Percentiles rank a stretch among this genome's conserved stretches.
phyloP scores from a whole-genome alignment of 1,140 invertebrate species.

The Leguminivora glycinivorella region DNA sequence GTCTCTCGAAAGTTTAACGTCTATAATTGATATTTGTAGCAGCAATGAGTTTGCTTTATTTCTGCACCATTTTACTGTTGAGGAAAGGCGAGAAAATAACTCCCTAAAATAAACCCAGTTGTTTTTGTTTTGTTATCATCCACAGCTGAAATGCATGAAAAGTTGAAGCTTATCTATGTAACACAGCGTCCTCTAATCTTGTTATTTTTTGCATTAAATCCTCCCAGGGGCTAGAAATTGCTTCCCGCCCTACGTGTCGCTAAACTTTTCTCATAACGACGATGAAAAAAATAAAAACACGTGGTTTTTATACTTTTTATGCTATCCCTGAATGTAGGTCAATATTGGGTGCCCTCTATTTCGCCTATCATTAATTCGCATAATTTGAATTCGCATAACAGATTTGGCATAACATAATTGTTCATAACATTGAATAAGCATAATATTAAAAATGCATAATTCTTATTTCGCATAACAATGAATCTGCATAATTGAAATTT shows the following conservation, averaged over 20 bases:
- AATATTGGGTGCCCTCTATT: no score
- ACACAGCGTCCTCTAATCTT: not conserved
- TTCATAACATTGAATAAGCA: no score
- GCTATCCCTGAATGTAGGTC: not conserved
- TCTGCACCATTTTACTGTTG: no score
- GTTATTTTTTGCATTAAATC: slow-evolving; percentile 19
- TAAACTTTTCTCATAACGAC: slow-evolving; percentile 27
- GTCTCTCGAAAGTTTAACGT: no score
- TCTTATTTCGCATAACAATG: no score
- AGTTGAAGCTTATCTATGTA: not conserved
- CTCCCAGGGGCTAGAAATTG: not conserved
- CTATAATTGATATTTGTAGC: no score
- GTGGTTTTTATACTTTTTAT: slow-evolving; percentile 20
- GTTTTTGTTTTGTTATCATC: not conserved
- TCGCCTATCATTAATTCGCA: no score
- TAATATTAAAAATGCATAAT: no score
- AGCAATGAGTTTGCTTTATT: no score
- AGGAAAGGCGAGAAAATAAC: not conserved
- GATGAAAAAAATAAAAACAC: slow-evolving; percentile 17
- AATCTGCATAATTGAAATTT: no score
- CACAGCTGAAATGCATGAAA: not conserved
- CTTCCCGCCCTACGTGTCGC: not conserved
- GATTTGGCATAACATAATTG: no score
- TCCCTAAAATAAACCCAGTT: not conserved
- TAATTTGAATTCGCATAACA: no score